Conservation (phyloP, 2,797 vertebrate species). For the Hyperoplus immaculatus region DNA sequence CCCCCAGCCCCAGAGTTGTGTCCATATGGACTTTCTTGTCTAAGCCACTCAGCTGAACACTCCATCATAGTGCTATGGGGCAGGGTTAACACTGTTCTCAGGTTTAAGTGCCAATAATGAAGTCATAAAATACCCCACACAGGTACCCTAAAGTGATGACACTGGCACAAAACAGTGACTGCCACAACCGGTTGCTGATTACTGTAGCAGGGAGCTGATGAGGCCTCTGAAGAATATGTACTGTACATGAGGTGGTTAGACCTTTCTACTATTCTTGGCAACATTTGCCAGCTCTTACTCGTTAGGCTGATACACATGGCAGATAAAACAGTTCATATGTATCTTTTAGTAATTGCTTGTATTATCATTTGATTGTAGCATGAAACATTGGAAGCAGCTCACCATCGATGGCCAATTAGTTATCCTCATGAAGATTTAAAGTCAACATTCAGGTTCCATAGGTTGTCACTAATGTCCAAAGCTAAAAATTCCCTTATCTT, state of each 20-base stretch:
- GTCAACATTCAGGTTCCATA: background rate
- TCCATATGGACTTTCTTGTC: constrained; percentile 77
- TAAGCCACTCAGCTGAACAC: constrained; percentile 68
- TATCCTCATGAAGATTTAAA: background rate
- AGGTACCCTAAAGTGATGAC: constrained; percentile 51
- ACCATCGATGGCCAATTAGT: background rate
- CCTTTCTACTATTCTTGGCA: background rate
- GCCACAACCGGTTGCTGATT: constrained; percentile 38
- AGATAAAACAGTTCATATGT: background rate
- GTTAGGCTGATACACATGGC: background rate
- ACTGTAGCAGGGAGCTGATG: constrained; percentile 27
- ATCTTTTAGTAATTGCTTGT: background rate
- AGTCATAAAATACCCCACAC: constrained; percentile 65
- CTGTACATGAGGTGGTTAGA: constrained; percentile 2
- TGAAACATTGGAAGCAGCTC: background rate
- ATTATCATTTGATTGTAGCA: background rate
- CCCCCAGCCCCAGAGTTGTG: constrained; percentile 45
- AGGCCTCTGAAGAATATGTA: constrained; percentile 20
- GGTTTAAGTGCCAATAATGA: constrained; percentile 72
- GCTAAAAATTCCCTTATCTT: background rate
- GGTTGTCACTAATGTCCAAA: background rate
- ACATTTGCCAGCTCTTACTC: background rate
- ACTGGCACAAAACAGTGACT: constrained; percentile 35
- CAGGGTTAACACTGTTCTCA: constrained; percentile 67
- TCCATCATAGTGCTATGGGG: constrained; percentile 70